Evolutionary conservation across 2,113 vertebrate species (phyloP).

Genomic region (Eleginops maclovinus): DNA sequence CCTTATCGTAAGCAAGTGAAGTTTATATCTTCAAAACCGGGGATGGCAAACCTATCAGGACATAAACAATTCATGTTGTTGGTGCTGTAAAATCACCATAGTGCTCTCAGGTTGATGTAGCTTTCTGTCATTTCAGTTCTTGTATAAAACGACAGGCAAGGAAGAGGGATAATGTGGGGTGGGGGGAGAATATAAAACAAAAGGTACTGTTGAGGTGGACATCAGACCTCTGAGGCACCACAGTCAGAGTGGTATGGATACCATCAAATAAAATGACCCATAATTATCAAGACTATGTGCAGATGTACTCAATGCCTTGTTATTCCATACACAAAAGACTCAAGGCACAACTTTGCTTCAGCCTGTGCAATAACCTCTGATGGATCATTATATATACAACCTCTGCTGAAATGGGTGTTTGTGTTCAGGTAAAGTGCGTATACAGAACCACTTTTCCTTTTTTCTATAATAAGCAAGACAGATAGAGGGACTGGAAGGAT

Average conservation of each 20-base stretch:
- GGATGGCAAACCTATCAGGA: not conserved
- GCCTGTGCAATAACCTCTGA: slow-evolving; percentile 10
- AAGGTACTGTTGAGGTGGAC: not conserved
- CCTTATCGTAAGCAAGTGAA: not conserved
- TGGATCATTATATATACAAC: slow-evolving; percentile 14
- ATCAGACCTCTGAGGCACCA: not conserved
- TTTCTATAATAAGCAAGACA: not conserved
- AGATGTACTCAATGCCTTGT: slow-evolving; percentile 8
- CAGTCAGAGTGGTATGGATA: not conserved
- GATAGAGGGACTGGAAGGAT: not conserved
- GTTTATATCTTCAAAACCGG: slow-evolving; percentile 2
- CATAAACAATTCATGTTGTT: slow-evolving; percentile 2
- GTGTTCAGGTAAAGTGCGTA: not conserved
- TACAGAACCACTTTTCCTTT: not conserved
- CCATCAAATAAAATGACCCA: slow-evolving; percentile 5
- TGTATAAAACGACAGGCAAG: slow-evolving; percentile 6
- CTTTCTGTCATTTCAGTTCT: slow-evolving; percentile 11
- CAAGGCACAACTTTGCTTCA: not conserved
- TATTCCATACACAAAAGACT: not conserved
- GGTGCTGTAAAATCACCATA: slow-evolving; percentile 14
- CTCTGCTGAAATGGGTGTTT: slow-evolving; percentile 10
- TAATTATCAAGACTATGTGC: slow-evolving; percentile 18
- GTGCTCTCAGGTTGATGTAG: slow-evolving; percentile 4
- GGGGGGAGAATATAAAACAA: slow-evolving; percentile 8
- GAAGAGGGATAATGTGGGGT: slow-evolving; percentile 3